phyloP scores from a whole-genome alignment of 1,140 invertebrate species.

The Scaptomyza pallida region DNA sequence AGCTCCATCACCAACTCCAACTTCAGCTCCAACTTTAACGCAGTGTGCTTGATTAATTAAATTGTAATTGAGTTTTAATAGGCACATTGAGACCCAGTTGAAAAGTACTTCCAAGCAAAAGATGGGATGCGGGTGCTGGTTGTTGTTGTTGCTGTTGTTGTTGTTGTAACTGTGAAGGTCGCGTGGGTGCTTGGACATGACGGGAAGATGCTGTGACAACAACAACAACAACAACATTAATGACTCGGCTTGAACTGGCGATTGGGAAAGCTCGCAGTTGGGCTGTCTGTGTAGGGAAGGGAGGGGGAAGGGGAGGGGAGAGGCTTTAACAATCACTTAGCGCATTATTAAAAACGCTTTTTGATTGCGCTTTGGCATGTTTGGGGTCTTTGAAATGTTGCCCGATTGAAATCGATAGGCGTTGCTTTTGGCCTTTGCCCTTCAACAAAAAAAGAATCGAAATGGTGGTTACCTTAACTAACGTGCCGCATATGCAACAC shows the following conservation, averaged over 20 bases:
- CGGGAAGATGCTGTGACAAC: conserved; percentile 28
- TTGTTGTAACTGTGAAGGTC: conserved; percentile 57
- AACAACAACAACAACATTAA: conserved; percentile 45
- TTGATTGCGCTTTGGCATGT: conserved; percentile 78
- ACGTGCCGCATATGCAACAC: not conserved
- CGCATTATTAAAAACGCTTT: conserved; percentile 82
- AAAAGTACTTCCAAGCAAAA: not conserved
- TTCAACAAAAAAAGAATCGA: too few species aligned
- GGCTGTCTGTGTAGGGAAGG: conserved; percentile 14
- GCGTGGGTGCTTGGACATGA: conserved; percentile 51
- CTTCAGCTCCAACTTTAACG: conserved; percentile 29
- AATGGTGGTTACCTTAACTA: too few species aligned
- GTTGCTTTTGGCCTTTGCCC: conserved; percentile 26
- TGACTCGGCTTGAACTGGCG: conserved; percentile 28
- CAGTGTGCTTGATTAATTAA: conserved; percentile 70
- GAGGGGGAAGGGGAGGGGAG: too few species aligned
- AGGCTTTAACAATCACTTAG: conserved; percentile 75
- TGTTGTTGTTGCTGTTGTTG: conserved; percentile 17
- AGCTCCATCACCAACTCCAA: too few species aligned
- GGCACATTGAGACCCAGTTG: conserved; percentile 36
- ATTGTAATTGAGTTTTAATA: conserved; percentile 78
- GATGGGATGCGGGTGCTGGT: not conserved
- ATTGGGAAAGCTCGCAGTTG: conserved; percentile 31
- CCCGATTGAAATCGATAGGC: conserved; percentile 68
- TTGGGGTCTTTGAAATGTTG: conserved; percentile 26